Conservation (phyloP, 2,888 invertebrate species). For the Dromius quadrimaculatus region DNA sequence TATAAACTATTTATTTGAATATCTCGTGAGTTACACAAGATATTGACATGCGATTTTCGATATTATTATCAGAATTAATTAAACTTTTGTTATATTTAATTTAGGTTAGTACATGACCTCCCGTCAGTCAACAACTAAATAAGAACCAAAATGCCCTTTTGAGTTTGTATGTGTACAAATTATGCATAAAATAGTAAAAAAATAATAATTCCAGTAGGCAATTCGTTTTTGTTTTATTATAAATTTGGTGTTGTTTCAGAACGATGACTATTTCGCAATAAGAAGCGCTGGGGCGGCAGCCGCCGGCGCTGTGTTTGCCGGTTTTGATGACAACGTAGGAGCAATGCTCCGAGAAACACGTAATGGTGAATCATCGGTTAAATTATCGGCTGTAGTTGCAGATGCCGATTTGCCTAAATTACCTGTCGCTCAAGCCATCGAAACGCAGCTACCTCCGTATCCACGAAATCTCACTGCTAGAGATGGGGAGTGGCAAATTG, state of each 20-base stretch:
- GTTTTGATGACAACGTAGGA: conserved; percentile 64
- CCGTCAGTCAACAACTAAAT: no score
- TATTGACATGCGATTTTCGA: no score
- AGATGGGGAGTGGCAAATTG: conserved; percentile 84
- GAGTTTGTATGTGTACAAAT: no score
- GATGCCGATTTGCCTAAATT: conserved; percentile 54
- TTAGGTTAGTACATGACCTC: no score
- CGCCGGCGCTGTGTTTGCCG: conserved; percentile 63
- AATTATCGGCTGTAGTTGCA: background rate
- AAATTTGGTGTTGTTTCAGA: conserved; percentile 58
- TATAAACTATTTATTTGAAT: no score
- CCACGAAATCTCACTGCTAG: conserved; percentile 76
- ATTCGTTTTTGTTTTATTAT: no score
- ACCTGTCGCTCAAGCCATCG: conserved; percentile 56
- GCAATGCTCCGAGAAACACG: conserved; percentile 63
- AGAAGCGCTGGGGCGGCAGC: conserved; percentile 64
- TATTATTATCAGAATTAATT: no score
- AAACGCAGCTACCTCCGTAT: conserved; percentile 70
- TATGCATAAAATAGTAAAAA: no score
- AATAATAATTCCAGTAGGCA: background rate
- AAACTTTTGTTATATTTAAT: no score
- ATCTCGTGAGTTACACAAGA: no score
- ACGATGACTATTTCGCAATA: conserved; percentile 68
- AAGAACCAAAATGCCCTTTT: no score
- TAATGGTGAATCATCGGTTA: conserved; percentile 51